phyloP scores from a whole-genome alignment of 2,888 invertebrate genomes.

The Nysson spinosus region DNA sequence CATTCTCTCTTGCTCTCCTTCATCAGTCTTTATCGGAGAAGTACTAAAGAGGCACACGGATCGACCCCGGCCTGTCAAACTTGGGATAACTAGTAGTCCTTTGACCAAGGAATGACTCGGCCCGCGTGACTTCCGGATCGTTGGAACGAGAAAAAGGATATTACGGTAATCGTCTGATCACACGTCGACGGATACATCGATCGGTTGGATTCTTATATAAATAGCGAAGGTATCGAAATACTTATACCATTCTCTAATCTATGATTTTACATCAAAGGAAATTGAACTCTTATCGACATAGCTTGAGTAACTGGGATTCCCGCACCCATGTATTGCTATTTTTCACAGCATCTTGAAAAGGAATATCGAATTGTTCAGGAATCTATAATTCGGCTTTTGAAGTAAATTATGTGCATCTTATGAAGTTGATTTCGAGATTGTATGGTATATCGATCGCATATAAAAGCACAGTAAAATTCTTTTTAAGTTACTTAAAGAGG shows the following conservation, averaged over 20 bases:
- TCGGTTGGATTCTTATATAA: slow-evolving; percentile 19
- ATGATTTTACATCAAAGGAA: slow-evolving; percentile 5
- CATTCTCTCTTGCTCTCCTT: slow-evolving; percentile 9
- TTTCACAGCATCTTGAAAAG: not conserved
- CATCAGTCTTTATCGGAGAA: slow-evolving; percentile 1
- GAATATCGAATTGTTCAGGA: not conserved
- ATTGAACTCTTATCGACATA: slow-evolving; percentile 3
- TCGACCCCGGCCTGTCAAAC: too few species aligned
- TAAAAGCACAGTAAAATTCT: too few species aligned
- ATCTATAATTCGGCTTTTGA: too few species aligned
- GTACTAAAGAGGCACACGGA: not conserved
- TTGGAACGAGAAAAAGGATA: not conserved
- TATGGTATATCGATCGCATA: too few species aligned
- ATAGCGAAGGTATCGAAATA: slow-evolving; percentile 11
- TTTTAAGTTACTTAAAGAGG: slow-evolving; percentile 1
- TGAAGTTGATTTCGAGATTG: not conserved
- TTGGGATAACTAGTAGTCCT: too few species aligned
- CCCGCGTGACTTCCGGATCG: too few species aligned
- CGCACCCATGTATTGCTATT: not conserved
- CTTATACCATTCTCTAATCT: not conserved
- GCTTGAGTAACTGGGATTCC: slow-evolving; percentile 8
- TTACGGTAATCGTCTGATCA: not conserved
- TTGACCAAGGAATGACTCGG: too few species aligned
- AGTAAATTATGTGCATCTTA: not conserved
- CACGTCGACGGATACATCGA: not conserved